Evolutionary conservation across 2,797 vertebrate genomes (phyloP).

Genomic region (Oreonectes daqikongensis): DNA sequence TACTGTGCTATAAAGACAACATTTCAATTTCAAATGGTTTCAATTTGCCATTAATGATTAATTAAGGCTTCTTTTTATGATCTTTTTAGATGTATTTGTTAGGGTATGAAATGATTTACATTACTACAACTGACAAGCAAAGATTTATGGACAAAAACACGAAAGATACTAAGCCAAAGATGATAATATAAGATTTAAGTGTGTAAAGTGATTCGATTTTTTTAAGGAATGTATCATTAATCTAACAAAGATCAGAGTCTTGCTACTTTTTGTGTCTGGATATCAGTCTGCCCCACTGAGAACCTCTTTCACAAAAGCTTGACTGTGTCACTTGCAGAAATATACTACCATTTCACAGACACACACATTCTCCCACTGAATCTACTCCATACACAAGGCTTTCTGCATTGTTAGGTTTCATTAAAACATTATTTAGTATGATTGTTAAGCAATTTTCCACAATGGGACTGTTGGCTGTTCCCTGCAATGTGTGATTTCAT

Average conservation of each 20-base stretch:
- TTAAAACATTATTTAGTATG: background rate
- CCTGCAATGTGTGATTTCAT: background rate
- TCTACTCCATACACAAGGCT: background rate
- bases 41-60: conserved; percentile 8
- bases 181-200: background rate
- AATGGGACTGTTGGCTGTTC: background rate
- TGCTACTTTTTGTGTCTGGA: conserved; percentile 18
- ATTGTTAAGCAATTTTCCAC: background rate
- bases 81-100: background rate
- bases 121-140: background rate
- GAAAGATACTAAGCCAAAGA: background rate
- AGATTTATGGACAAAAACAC: background rate
- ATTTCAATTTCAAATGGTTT: conserved; percentile 1
- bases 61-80: background rate
- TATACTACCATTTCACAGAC: background rate
- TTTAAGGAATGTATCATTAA: conserved; percentile 64
- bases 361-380: background rate
- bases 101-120: background rate
- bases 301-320: conserved; percentile 1
- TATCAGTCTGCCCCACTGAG: background rate
- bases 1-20: conserved; percentile 32
- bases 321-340: conserved; percentile 13
- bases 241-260: background rate
- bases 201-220: background rate
- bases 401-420: background rate